Evolutionary conservation across 30 jellyfish, hydroid and myxozoan genomes (phyloP), one percentile per base, ranked within the genome.

Genomic region (Mastigias papua): DNA sequence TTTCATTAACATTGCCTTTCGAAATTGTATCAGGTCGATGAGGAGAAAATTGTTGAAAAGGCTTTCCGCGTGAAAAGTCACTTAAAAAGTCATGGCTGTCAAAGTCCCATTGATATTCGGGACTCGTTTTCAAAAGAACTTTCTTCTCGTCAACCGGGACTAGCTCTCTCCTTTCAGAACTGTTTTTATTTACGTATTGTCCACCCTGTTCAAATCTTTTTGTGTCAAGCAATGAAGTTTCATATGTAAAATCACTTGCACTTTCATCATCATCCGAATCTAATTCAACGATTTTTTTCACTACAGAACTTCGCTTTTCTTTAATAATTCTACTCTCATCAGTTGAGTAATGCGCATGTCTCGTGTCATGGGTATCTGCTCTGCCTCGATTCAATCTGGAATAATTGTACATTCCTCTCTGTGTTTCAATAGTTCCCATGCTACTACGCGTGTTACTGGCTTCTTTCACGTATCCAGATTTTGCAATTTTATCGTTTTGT

Each of bases 251-350:
- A 51, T 51, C 67, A 51, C 27, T 27, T 63, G 22, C 42, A 63
- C 74, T 63, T 22, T 63, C 74, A 22, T 23, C 74, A 63, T 63
- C 74, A 23, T 63, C 74, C 23, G 74, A 63, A 23, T 27, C 42
- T 63, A 63, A 19, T 8, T 63, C 74, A 63, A 26, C 7, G 23
- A 63, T 25, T 25, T 63, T 63, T 25, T 63, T 63, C 20, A 21
- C 23, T 25, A 63, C 74, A 63, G 20, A 23, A 6, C 8, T 63
- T 63, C 74, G 35, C 23, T 20, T 63, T 27, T 63, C 42, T 23
- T 63, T 27, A 1, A 27, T 4, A 22, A 8, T 23, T 19, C 27
- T 63, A 7, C 21, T 27, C 1, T 63, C 9, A 4, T 22, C 27
- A 8, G 1, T 19, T 63, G 2, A 11, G 23, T 25, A 21, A 19